Evolutionary conservation across 2,797 vertebrate genomes (phyloP), one percentile per base, ranked within the genome.

Genomic region (Alosa sapidissima): DNA sequence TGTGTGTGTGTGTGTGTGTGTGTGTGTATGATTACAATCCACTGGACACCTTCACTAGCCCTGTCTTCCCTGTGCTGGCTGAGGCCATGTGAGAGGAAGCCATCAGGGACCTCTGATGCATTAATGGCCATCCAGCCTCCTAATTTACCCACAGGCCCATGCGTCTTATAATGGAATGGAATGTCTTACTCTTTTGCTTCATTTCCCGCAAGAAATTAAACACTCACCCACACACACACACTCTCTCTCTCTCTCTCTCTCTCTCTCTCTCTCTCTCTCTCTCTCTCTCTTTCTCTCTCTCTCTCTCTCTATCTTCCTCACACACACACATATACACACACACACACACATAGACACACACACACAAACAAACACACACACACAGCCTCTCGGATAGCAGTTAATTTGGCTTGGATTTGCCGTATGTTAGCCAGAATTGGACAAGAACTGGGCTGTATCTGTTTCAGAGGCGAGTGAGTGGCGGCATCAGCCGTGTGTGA

Each of bases 341-440:
- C 60, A 24, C 60, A 72, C 65, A 33, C 28, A 13, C 28, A 72
- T 28, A 33, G 1, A 41, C 9, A 75, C 68, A 75, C 9, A 75
- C 33, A 45, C 68, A 75, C 68, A 75, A 33, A 75, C 68, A 68
- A 10, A 36, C 33, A 41, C 65, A 72, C 33, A 72, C 65, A 72
- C 65, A 36, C 28, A 41, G 0, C 19, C 21, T 21, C 7, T 51
- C 11, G 49, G 49, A 11, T 51, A 51, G 49, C 11, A 51, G 49
- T 51, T 51, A 51, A 11, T 51, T 11, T 10, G 41, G 41, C 41
- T 4, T 41, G 41, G 41, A 41, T 41, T 41, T 2, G 49, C 48
- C 16, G 1, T 3, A 3, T 55, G 54, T 55, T 14, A 19, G 16
- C 19, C 16, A 55, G 54, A 55, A 21, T 21, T 58, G 55, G 19